A percentile compares a stretch with the other conserved stretches of the same genome.
These are phyloP conservation scores for Stomorhina lunata DNA, from an alignment of 2,888 invertebrate species.

Conservation along the genomic window DNA sequence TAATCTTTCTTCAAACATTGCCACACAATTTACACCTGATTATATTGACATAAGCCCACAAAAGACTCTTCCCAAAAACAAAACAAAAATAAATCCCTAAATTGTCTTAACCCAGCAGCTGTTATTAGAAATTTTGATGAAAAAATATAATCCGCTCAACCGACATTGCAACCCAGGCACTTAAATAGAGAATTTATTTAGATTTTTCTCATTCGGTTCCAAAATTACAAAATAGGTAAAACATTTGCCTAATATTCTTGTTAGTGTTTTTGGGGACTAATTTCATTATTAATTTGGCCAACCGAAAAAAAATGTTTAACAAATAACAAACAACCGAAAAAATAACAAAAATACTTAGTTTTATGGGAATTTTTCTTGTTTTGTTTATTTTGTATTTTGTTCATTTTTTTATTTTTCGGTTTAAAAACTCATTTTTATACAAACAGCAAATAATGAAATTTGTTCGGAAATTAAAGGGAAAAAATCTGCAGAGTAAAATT, in stretches of 20 bases:
- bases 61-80: too few relatives aligned
- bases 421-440: constrained; percentile 46
- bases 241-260: constrained; percentile 47
- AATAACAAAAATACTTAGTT: too few relatives aligned
- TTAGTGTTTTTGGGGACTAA: constrained; percentile 40
- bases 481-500: constrained; percentile 16
- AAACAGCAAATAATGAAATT: not conserved
- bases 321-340: too few relatives aligned
- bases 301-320: constrained; percentile 9
- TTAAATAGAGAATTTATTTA: constrained; percentile 7
- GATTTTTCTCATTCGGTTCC: too few relatives aligned
- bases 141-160: constrained; percentile 48
- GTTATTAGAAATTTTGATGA: constrained; percentile 46
- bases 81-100: not conserved
- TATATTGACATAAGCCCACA: too few relatives aligned
- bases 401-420: constrained; percentile 21
- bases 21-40: too few relatives aligned
- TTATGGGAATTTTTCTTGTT: too few relatives aligned
- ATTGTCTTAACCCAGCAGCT: constrained; percentile 36
- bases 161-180: constrained; percentile 13
- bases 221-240: too few relatives aligned
- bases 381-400: not conserved
- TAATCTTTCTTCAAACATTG: too few relatives aligned
- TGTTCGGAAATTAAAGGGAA: not conserved
- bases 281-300: constrained; percentile 60